phyloP scores from a whole-genome alignment of 2,797 vertebrate genomes.

The Artibeus lituratus region DNA sequence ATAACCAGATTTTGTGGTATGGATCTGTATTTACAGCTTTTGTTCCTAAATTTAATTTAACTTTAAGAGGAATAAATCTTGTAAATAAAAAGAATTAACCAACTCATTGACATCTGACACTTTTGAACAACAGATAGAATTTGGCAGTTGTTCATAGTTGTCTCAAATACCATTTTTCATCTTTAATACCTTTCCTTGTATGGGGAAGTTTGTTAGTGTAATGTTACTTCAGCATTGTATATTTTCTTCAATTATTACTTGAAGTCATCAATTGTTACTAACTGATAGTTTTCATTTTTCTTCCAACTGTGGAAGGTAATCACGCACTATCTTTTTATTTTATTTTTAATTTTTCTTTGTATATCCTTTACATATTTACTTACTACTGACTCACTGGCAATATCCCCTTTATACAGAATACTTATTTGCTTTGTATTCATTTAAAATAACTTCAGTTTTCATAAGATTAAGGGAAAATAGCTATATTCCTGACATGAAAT shows the following conservation, averaged over 20 bases:
- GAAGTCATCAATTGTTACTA: not conserved
- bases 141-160: not conserved
- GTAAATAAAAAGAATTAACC: not conserved
- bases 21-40: not conserved
- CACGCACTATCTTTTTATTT: not conserved
- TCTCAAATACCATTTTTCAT: conserved; percentile 1
- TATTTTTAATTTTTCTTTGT: not conserved
- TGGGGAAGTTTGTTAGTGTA: not conserved
- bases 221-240: not conserved
- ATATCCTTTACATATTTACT: not conserved
- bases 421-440: not conserved
- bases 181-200: not conserved
- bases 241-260: not conserved
- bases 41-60: not conserved
- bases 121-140: conserved; percentile 5
- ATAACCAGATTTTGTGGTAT: not conserved
- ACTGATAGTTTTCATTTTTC: conserved; percentile 1
- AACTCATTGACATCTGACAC: not conserved
- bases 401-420: not conserved
- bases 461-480: not conserved
- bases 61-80: not conserved
- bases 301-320: not conserved
- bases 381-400: not conserved
- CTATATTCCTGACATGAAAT: not conserved
- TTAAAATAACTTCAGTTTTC: conserved; percentile 36